These are phyloP conservation scores for Polydrusus cervinus DNA, from an alignment of 2,888 invertebrate species.

Conservation along the genomic window DNA sequence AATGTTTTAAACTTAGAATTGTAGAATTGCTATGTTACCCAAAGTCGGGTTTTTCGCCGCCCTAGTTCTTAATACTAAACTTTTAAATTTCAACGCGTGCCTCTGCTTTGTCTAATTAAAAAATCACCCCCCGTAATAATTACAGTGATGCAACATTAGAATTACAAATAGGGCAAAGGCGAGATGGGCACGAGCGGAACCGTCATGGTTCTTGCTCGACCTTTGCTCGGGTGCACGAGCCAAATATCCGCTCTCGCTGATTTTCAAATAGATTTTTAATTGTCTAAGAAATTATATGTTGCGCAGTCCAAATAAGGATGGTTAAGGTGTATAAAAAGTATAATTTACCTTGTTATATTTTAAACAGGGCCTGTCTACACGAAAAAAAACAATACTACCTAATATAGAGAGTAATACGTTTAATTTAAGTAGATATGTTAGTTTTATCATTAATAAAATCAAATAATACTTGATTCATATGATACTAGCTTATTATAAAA, in stretches of 20 bases:
- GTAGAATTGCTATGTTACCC: too few relatives aligned
- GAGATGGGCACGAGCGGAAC: constrained; percentile 53
- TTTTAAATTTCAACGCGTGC: not conserved
- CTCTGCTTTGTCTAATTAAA: constrained; percentile 4
- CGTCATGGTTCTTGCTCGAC: constrained; percentile 49
- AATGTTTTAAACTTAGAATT: too few relatives aligned
- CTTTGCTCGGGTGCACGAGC: constrained; percentile 52
- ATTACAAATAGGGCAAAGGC: constrained; percentile 47
- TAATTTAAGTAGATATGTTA: too few relatives aligned
- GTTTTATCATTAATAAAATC: too few relatives aligned
- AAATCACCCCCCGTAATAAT: not conserved
- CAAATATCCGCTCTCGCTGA: constrained; percentile 46
- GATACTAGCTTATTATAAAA: too few relatives aligned
- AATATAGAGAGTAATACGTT: too few relatives aligned
- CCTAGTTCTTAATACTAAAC: too few relatives aligned
- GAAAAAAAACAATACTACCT: too few relatives aligned
- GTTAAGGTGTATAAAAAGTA: not conserved
- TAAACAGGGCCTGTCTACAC: too few relatives aligned
- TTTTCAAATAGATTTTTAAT: constrained; percentile 38
- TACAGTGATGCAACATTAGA: constrained; percentile 23
- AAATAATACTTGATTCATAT: too few relatives aligned
- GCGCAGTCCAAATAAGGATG: not conserved
- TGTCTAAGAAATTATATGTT: constrained; percentile 18
- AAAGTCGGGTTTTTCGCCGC: too few relatives aligned
- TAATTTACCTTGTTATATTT: not conserved